These are phyloP conservation scores for Drosophila prolongata DNA, from an alignment of 2,888 invertebrate species.

Conservation along the genomic window DNA sequence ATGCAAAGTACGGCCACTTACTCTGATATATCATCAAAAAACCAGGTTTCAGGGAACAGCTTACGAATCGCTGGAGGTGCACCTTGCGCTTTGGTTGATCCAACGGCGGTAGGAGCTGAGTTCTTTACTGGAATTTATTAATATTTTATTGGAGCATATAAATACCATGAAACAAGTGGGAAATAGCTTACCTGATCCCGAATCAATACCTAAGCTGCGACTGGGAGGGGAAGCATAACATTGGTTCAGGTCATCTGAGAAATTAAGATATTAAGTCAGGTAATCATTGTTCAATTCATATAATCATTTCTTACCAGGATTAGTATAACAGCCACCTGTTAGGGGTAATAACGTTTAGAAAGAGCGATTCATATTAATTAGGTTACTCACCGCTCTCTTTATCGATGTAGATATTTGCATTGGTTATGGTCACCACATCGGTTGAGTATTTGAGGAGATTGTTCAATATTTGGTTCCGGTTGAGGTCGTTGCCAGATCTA, in stretches of 20 bases:
- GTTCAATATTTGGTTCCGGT: slow-evolving; percentile 86
- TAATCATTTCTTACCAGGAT: not conserved
- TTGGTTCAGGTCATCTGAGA: not conserved
- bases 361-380: not conserved
- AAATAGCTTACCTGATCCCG: not conserved
- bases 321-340: not conserved
- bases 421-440: slow-evolving; percentile 82
- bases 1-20: not conserved
- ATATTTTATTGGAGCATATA: not conserved
- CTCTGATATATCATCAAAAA: slow-evolving; percentile 16
- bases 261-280: too few species aligned
- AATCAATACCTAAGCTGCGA: too few species aligned
- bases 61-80: slow-evolving; percentile 13
- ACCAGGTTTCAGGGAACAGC: slow-evolving; percentile 29
- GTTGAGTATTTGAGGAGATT: slow-evolving; percentile 88
- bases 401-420: slow-evolving; percentile 56
- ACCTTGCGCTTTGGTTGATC: slow-evolving; percentile 42
- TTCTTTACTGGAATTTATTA: not conserved
- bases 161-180: too few species aligned
- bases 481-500: slow-evolving; percentile 87
- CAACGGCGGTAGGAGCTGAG: not conserved
- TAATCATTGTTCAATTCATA: not conserved
- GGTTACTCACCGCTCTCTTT: not conserved
- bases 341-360: not conserved
- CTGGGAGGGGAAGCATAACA: not conserved